phyloP scores from a whole-genome alignment of 2,113 vertebrate genomes.

The Tachysurus vachellii region DNA sequence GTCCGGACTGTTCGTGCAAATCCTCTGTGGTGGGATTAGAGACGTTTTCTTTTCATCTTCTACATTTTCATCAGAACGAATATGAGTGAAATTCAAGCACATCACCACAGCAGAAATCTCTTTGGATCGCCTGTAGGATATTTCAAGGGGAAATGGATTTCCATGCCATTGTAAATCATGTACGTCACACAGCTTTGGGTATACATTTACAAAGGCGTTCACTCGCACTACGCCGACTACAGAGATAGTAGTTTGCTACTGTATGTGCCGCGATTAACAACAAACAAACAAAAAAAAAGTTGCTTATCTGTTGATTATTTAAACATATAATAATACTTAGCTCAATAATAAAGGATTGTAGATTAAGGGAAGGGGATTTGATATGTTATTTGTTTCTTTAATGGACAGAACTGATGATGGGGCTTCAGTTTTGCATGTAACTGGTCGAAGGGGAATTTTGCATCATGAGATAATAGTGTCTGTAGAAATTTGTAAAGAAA shows the following conservation, averaged over 20 bases:
- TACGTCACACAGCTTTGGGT: background rate
- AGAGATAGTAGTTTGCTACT: background rate
- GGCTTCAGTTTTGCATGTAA: background rate
- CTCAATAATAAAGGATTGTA: background rate
- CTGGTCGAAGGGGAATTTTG: background rate
- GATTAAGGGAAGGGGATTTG: background rate
- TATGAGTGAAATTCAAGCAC: background rate
- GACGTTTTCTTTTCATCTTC: background rate
- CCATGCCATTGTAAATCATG: background rate
- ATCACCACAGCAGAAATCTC: background rate
- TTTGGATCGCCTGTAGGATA: background rate
- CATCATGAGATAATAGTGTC: background rate
- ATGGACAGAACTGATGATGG: background rate
- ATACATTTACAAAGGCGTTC: background rate
- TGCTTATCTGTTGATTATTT: background rate
- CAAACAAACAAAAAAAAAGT: background rate
- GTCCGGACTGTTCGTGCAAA: background rate
- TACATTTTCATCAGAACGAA: background rate
- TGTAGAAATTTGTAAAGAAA: constrained; percentile 37
- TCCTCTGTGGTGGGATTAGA: background rate
- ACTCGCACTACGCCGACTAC: background rate
- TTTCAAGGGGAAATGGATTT: background rate
- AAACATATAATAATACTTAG: background rate
- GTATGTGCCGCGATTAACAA: background rate
- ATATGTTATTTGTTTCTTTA: background rate